Evolutionary conservation across 2,888 invertebrate genomes (phyloP), one percentile per base, ranked within the genome.

Genomic region (Latrodectus hesperus): DNA sequence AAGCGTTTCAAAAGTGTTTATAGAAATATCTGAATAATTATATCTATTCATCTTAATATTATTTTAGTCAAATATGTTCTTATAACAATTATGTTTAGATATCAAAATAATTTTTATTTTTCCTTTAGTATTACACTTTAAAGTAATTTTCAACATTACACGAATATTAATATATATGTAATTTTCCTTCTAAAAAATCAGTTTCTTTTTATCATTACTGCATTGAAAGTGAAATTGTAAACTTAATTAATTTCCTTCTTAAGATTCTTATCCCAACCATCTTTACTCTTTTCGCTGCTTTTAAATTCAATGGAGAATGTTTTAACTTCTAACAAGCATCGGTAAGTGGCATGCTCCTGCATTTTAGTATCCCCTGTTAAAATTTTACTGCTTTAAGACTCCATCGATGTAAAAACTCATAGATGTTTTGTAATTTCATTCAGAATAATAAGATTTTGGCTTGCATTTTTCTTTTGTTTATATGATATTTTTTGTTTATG

Each of bases 241-340:
- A 73, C 16, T 22, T 68, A 12, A 10, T 51, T n/a, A 22, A 78
- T 73, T 76, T 88, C 67, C 73, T 67, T 78, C 75, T 68, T 22
- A 88, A 88, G 84, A 88, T 88, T 83, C 83, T 88, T 88, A 88
- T 88, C 84, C 52, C 88, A 88, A 88, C 88, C 88, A 74, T 82
- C 88, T 88, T 79, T 88, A 83, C 77, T 88, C 76, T 84, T 88
- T 84, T 88, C 88, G 88, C 88, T 88, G 88, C 88, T 88, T 82
- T 88, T 88, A 67, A 70, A 71, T 65, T 77, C 88, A 74, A 79
- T 88, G 88, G 88, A 88, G 83, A 84, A 80, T 74, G 65, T 74
- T 22, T 67, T 85, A 60, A 70, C 82, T 52, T 77, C 87, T 68
- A 82, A 88, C 67, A 78, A 88, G 51, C 68, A 78, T 52, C 16